Evolutionary conservation across 2,797 vertebrate species (phyloP), one percentile per base, ranked within the genome.

Genomic region (Florisuga fusca): DNA sequence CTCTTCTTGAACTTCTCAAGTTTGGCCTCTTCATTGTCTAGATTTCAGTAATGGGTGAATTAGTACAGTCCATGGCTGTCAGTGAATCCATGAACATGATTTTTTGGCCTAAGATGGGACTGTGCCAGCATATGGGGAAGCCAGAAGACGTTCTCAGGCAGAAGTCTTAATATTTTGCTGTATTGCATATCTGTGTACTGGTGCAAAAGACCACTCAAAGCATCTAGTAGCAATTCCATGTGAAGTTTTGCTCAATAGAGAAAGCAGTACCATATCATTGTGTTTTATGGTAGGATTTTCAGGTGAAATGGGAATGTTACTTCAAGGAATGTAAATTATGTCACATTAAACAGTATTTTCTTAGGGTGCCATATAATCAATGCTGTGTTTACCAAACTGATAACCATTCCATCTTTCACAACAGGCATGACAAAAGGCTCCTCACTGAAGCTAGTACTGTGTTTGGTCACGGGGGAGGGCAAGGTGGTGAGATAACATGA

Each of bases 1-100:
- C 84, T 93, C 85, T 92, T 80, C 64, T 87, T 92, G 87, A 89
- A 80, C 90, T 92, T 92, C 78, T 93, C 34, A 55, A 77, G 89
- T 64, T 10, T 89, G 86, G 85, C 74, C 58, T 89, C 50, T 77
- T 25, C 50, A n/a, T 8, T 4, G 55, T 59, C 33, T 67, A 54
- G 23, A 43, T 41, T 74, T 80, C 61, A 77, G 41, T 79, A 77
- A 75, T 1, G 2, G 61, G 61, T 92, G 11, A 92, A 78, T 89
- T 92, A 67, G 45, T 92, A 43, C 29, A 74, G 68, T 82, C 36
- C 31, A 3, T 73, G 72, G 68, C 61, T 91, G 53, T 48, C 64
- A 61, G 48, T 51, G 59, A 88, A 58, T 50, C 67, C 41, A 8
- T n/a, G 22, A 81, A 57, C 13, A 1, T 50, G 38, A 1, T 26